Base-by-base conservation (phyloP, 2,888 invertebrate genomes). In the Dendrolimus pini region DNA sequence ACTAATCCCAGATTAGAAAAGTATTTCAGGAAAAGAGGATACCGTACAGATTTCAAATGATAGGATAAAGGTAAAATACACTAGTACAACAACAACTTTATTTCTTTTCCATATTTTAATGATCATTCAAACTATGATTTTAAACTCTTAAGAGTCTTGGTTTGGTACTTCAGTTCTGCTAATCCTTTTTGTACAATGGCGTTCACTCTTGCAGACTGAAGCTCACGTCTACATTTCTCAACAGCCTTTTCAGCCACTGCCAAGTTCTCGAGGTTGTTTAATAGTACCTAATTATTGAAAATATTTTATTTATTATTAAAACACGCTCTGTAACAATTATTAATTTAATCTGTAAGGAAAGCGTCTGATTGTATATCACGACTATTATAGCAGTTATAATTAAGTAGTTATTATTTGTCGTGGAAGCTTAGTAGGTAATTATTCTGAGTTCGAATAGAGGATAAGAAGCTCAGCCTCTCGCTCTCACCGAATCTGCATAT, bases 211-310 rank as follows among this genome's bases (percentile, higher is more conserved):
- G 78, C 71, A 1, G 82, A 76, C 3, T 86, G 79, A 18, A 91
- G 71, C 59, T 86, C 81, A n/a, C 77, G 72, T n/a, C 84, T 75
- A 52, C 74, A 75, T 53, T 67, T 71, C 7, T 64, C 59, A 53
- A 89, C 82, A 13, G 86, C 85, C 53, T 79, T 84, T 64, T 89
- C 87, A 7, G 87, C 83, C 3, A 77, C 84, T 3, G 85, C 72
- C 56, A 91, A 62, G 61, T 89, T 89, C 61, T 90, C 90, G 58
- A 85, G 64, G 62, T 85, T 90, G 59, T 84, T 85, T 3, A 89
- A 75, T 9, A 90, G 72, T 2, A 89, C 88, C 90, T 91, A 66
- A 52, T 53, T 30, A 52, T 18, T 30, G 54, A 57, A 42, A 61
- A 53, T 41, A 57, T 41, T 57, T 30, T 55, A 56, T 18, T 52